Base-by-base conservation (phyloP, 2,797 vertebrate species). In the Philypnodon macrostomus region DNA sequence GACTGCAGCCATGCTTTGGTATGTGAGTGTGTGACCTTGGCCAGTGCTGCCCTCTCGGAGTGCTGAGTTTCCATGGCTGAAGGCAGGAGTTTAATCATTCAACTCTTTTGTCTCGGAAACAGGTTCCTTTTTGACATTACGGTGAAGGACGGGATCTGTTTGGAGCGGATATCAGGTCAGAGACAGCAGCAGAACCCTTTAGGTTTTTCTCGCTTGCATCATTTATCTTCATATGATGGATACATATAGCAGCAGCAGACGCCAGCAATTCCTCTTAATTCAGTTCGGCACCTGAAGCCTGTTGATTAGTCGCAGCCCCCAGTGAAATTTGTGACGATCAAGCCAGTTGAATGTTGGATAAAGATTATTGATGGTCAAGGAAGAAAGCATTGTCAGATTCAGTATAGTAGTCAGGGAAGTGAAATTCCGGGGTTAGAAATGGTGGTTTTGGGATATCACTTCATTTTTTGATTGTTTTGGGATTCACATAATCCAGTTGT, bases 21-120 rank as follows among this genome's bases (percentile, higher is more conserved):
- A 54, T 55, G 75, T 34, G 71, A 73, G 63, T 53, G 23, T 1
- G 24, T 69, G 79, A 86, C 85, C 87, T 88, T 87, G 83, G 53
- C 52, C 52, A 14, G 18, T 49, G 60, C 69, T 56, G 32, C 55
- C 60, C 69, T 58, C 59, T 55, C 3, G 4, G 52, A 67, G 64
- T 55, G 68, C 60, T 37, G 50, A 73, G 51, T 54, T 70, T 64
- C 57, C 54, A 48, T 75, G 71, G 79, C 83, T 78, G 70, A 81
- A 83, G 80, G 84, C 71, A 52, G 68, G 70, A 80, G 80, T 87
- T 81, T 78, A 87, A 87, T 89, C 85, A 87, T 60, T 26, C 51
- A 46, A 19, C 71, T 71, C 57, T 70, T 73, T 77, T 70, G 60
- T 73, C 52, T 77, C 68, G 21, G 61, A 67, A 70, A 64, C 58